Conservation (phyloP, 1,140 invertebrate genomes). For the Drosophila repleta region DNA sequence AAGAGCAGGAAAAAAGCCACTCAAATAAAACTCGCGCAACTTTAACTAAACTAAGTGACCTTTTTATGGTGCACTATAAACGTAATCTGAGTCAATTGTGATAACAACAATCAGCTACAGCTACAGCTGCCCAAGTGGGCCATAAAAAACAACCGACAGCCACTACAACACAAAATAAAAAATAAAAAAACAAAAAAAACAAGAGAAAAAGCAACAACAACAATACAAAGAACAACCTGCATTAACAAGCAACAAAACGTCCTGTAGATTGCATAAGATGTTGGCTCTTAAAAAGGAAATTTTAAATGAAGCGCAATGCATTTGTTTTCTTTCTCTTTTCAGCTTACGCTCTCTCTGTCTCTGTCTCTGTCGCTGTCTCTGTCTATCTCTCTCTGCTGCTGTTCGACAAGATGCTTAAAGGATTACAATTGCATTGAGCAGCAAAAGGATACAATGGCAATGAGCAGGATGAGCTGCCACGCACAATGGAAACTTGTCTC, state of each 20-base stretch:
- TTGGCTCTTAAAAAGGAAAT: slow-evolving; percentile 58
- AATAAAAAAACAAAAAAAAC: neutral
- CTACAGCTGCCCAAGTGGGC: slow-evolving; percentile 54
- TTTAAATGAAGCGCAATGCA: slow-evolving; percentile 75
- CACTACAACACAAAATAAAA: slow-evolving; percentile 19
- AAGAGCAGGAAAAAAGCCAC: slow-evolving; percentile 39
- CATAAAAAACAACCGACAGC: slow-evolving; percentile 61
- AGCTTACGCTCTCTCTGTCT: neutral
- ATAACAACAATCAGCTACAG: slow-evolving; percentile 71
- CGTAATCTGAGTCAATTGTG: slow-evolving; percentile 72
- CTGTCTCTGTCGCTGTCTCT: too few relatives aligned
- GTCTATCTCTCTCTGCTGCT: neutral
- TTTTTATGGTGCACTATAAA: slow-evolving; percentile 65
- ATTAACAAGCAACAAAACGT: slow-evolving; percentile 30
- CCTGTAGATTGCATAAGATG: slow-evolving; percentile 26
- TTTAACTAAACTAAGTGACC: slow-evolving; percentile 72
- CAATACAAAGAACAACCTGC: neutral
- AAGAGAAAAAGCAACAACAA: slow-evolving; percentile 19
- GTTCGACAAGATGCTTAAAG: slow-evolving; percentile 69
- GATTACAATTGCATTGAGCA: slow-evolving; percentile 67
- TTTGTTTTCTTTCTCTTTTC: slow-evolving; percentile 34
- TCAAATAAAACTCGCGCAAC: slow-evolving; percentile 45
- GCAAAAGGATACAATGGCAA: slow-evolving; percentile 15
- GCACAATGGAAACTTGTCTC: slow-evolving; percentile 40
- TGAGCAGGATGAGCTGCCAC: slow-evolving; percentile 24